Evolutionary conservation across 1,140 invertebrate species (phyloP), one percentile per base, ranked within the genome.

Genomic region (Papilio xuthus): DNA sequence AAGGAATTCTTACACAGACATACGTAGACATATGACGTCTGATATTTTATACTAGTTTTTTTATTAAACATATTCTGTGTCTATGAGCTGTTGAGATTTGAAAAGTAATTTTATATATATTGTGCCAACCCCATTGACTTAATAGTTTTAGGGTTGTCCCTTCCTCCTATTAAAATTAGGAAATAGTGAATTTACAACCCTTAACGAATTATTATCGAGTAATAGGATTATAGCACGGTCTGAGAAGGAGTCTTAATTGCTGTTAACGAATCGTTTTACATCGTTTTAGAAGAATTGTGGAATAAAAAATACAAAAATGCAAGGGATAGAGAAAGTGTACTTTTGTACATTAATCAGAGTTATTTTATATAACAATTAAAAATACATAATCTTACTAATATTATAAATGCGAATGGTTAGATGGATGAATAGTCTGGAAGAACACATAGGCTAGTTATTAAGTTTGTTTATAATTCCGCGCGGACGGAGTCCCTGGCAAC

Each of bases 161-260:
- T 81, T 82, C 83, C 42, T 79, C 44, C 63, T 72, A 67, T 83
- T 72, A 82, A 83, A 84, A 91, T 91, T 87, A 92, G 91, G 91
- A 93, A 93, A 93, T 93, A 92, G 90, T 93, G 88, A 86, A 88
- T 89, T 87, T 78, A 87, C 81, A 89, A 84, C 90, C 90, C 87
- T 88, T 81, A 86, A 80, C 81, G 84, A 84, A 85, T 87, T 87
- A 84, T 83, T 80, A 84, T 82, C 81, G 80, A 80, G 80, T 82
- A 83, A 88, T 84, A 81, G 77, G 83, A 88, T 88, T 83, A 83
- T 80, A 37, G 13, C 80, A 81, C 80, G 82, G 67, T 83, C 80
- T 79, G 72, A 80, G 76, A 83, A 82, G 80, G 80, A 75, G 78
- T 69, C 78, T 74, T 82, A 81, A 86, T 88, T 87, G 83, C 44